These are phyloP conservation scores for Tribolium madens DNA, from an alignment of 1,140 invertebrate genomes.

Conservation along the genomic window DNA sequence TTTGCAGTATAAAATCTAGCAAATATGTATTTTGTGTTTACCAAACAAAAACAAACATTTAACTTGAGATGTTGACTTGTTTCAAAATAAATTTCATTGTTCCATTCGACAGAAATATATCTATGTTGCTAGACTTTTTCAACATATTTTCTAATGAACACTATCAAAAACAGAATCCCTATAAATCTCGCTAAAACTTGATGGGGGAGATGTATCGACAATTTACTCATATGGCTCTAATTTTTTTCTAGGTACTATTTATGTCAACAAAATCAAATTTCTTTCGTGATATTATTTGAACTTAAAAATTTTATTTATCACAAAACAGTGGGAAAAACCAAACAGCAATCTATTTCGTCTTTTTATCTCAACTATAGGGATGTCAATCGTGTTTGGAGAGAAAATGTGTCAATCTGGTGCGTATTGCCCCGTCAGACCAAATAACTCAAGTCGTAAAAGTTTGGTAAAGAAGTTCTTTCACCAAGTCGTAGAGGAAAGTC, in stretches of 20 bases:
- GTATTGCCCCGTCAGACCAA: background rate
- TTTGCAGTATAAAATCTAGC: too few species aligned
- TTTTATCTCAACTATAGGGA: background rate
- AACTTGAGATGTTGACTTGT: background rate
- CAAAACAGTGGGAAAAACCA: background rate
- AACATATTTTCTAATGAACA: background rate
- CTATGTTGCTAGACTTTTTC: too few species aligned
- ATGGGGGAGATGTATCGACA: background rate
- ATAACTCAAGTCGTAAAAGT: slow-evolving; percentile 5
- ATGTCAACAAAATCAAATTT: slow-evolving; percentile 20
- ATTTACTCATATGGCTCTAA: slow-evolving; percentile 21
- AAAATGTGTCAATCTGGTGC: slow-evolving; percentile 26
- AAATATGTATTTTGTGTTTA: too few species aligned
- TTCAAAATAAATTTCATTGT: background rate
- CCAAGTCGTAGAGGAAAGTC: background rate
- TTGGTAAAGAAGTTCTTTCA: background rate
- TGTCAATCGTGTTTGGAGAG: background rate
- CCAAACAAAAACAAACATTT: too few species aligned
- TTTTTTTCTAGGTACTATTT: slow-evolving; percentile 15
- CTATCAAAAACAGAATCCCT: background rate
- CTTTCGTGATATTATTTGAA: too few species aligned
- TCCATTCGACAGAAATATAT: background rate
- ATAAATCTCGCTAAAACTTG: slow-evolving; percentile 8
- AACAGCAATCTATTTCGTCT: background rate
- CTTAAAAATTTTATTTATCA: too few species aligned